Evolutionary conservation across 2,888 invertebrate species (phyloP), one percentile per base, ranked within the genome.

Genomic region (Trissolcus japonicus): DNA sequence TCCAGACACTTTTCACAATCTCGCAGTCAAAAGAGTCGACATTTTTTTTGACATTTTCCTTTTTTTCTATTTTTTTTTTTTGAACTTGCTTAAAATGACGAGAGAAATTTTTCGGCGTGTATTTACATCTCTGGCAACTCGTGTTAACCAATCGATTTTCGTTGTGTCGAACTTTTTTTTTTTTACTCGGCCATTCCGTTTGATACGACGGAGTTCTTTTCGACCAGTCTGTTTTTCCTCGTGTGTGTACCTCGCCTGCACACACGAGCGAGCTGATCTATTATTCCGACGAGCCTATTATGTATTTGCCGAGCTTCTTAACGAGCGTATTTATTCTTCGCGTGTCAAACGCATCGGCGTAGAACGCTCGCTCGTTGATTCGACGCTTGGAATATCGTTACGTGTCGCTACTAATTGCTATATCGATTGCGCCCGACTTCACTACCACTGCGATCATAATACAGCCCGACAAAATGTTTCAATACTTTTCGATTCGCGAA

Each of bases 241-340:
- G 69, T 29, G 11, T 21, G 60, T 21, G 60, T 55, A 46, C 60
- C n/a, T 11, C 29, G 59, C 46, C 53, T 67, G 56, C 71, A 76
- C 40, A 66, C 56, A 57, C 48, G 50, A 14, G 57, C 59, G 55
- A 43, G 55, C 76, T 72, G 76, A 72, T 76, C 72, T 76, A 72
- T 76, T 76, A 72, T 76, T 76, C 63, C 62, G 63, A 65, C 71
- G 67, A 67, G 63, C 83, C 81, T 80, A 82, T 83, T 86, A 83
- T 85, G 84, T 84, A 84, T 84, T 82, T 82, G 82, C 72, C 80
- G 80, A 81, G 80, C 82, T 83, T 79, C 83, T 84, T 84, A 82
- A 81, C 82, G 81, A 80, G 79, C 78, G 76, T 80, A 79, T 79
- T 81, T 82, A 81, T 82, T 76, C 76, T 78, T 71, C 73, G 74